Evolutionary conservation across 1,140 invertebrate species (phyloP), one percentile per base, ranked within the genome.

Genomic region (Bombus superbus): DNA sequence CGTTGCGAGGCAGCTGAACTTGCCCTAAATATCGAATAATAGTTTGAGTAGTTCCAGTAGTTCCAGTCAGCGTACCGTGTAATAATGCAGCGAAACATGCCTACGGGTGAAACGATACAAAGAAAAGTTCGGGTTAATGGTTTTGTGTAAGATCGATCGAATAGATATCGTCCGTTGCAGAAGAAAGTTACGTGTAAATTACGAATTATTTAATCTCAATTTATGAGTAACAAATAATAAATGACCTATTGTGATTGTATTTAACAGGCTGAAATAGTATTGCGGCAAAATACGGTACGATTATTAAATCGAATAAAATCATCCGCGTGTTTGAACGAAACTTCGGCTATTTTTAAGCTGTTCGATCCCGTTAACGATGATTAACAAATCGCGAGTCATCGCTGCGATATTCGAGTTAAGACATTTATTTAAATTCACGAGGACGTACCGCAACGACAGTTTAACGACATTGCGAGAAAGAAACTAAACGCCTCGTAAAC

Each of bases 21-120:
- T 85, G 83, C 28, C 57, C 83, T 85, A 85, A 72, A 85, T 85
- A 80, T 73, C 42, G 44, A 71, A 80, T 79, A 72, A 80, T 47
- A 80, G 40, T 62, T 79, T 1, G 35, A 80, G 68, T 53, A 64
- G 68, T 40, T 72, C 25, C 68, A 73, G 68, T 73, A 64, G 68
- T 80, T 47, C 25, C 35, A 85, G 42, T 73, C 68, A 80, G 73
- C 68, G 77, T 80, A 80, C 75, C 77, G 77, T 80, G 77, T 80
- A 85, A 85, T 73, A 47, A 73, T 64, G 13, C 28, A 62, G 32
- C 57, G 25, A 53, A 53, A 62, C 68, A 10, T 80, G 40, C 4
- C 40, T 13, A 3, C 28, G 1, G 22, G 35, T 38, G 35, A 53
- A 42, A 80, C 77, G 72, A 64, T 64, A 28, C 5, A 1, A 44